Percentiles rank a stretch among this genome's conserved stretches.
Evolutionary conservation across 2,113 vertebrate genomes (phyloP).

Genomic region (Carassius auratus): DNA sequence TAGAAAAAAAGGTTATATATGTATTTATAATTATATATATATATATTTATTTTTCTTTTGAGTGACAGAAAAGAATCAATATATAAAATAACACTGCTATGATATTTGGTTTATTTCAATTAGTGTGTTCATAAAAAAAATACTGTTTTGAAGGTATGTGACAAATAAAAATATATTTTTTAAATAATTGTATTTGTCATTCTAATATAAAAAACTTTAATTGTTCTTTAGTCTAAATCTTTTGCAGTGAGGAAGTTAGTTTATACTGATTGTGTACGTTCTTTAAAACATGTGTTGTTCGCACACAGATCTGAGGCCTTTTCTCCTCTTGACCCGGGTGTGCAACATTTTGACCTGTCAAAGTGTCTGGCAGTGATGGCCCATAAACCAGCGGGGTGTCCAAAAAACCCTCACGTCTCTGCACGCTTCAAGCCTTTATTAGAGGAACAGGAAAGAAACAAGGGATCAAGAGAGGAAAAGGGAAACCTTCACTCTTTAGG

Average conservation of each 20-base stretch:
- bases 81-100: too few relatives aligned
- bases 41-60: too few relatives aligned
- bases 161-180: neutral
- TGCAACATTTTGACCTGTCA: slow-evolving; percentile 35
- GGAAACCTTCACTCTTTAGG: slow-evolving; percentile 18
- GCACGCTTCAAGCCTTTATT: slow-evolving; percentile 47
- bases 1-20: too few relatives aligned
- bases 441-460: slow-evolving; percentile 31
- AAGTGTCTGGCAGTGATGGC: slow-evolving; percentile 41
- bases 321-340: slow-evolving; percentile 18
- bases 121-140: too few relatives aligned
- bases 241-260: neutral
- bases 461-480: slow-evolving; percentile 16
- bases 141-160: neutral
- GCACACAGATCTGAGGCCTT: neutral
- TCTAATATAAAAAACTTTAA: neutral
- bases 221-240: neutral
- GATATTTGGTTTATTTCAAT: too few relatives aligned
- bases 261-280: neutral
- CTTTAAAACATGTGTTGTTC: slow-evolving; percentile 5
- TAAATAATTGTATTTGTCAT: neutral
- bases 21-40: neutral
- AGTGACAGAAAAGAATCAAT: too few relatives aligned
- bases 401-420: slow-evolving; percentile 16
- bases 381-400: slow-evolving; percentile 36